These are phyloP conservation scores for Choristoneura fumiferana DNA, from an alignment of 1,140 invertebrate species.

Conservation along the genomic window DNA sequence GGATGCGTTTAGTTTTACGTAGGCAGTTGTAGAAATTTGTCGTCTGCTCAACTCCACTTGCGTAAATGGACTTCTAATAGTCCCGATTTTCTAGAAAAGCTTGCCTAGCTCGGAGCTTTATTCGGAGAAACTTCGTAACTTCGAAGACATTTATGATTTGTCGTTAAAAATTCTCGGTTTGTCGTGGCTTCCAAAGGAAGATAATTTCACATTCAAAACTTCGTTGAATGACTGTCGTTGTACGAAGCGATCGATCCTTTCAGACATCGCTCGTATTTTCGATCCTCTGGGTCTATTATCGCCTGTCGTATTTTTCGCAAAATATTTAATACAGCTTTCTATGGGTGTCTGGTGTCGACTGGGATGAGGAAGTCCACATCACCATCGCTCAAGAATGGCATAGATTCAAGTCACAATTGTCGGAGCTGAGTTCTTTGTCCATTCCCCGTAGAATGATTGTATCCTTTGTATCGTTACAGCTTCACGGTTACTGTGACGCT, in stretches of 20 bases:
- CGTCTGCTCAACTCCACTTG: too few species aligned
- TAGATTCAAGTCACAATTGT: constrained; percentile 13
- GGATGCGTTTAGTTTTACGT: not conserved
- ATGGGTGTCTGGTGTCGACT: constrained; percentile 26
- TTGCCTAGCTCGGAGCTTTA: not conserved
- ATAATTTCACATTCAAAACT: not conserved
- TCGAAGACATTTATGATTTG: not conserved
- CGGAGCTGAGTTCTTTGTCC: not conserved
- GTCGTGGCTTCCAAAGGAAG: constrained; percentile 9
- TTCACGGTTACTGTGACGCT: constrained; percentile 21
- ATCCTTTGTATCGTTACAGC: not conserved
- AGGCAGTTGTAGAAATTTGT: not conserved
- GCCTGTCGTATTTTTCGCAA: constrained; percentile 29
- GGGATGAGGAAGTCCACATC: constrained; percentile 23
- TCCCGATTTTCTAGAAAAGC: not conserved
- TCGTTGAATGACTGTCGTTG: not conserved
- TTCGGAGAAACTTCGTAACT: not conserved
- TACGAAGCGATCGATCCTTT: constrained; percentile 33
- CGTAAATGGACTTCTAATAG: too few species aligned
- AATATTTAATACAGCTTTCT: constrained; percentile 34
- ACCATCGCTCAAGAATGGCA: constrained; percentile 3
- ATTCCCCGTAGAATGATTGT: constrained; percentile 16
- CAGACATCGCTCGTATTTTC: constrained; percentile 29
- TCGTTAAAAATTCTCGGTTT: constrained; percentile 17
- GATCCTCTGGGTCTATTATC: constrained; percentile 33